phyloP scores from a whole-genome alignment of 2,797 vertebrate species.

The Hipposideros larvatus region DNA sequence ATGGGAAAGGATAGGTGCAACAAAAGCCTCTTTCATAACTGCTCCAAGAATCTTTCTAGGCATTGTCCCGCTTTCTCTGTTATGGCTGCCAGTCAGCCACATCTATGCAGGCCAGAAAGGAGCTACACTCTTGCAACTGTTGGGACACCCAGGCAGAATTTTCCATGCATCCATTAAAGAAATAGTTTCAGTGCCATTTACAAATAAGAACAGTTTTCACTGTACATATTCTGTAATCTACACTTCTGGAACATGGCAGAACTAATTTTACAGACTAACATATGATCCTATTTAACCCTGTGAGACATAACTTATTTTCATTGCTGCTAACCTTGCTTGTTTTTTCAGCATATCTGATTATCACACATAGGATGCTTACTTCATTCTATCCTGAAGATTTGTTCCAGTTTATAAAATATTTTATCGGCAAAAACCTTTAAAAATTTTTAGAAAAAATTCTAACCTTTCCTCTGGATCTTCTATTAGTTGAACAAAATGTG shows the following conservation, averaged over 20 bases:
- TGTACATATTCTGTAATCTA: slow-evolving; percentile 40
- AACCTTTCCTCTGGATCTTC: neutral
- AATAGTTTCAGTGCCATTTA: slow-evolving; percentile 29
- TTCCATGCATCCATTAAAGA: slow-evolving; percentile 60
- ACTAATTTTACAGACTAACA: slow-evolving; percentile 39
- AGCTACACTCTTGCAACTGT: slow-evolving; percentile 12
- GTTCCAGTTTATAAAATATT: slow-evolving; percentile 27
- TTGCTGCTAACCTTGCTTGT: slow-evolving; percentile 42
- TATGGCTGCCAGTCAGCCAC: neutral
- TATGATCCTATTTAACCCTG: slow-evolving; percentile 47
- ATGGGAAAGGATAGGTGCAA: neutral
- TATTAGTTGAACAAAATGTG: neutral
- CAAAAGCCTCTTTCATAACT: slow-evolving; percentile 56
- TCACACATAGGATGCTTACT: neutral
- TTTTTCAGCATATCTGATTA: slow-evolving; percentile 38
- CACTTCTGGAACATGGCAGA: neutral
- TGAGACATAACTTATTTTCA: slow-evolving; percentile 35
- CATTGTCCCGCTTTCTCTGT: slow-evolving; percentile 14
- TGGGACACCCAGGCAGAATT: slow-evolving; percentile 21
- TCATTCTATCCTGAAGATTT: slow-evolving; percentile 20
- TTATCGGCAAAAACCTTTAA: neutral
- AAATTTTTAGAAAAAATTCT: slow-evolving; percentile 5
- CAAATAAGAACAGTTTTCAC: slow-evolving; percentile 60
- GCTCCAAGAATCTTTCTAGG: slow-evolving; percentile 36
- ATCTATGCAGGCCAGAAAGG: neutral